Evolutionary conservation across 2,113 vertebrate genomes (phyloP), one percentile per base, ranked within the genome.

Genomic region (Colossoma macropomum): DNA sequence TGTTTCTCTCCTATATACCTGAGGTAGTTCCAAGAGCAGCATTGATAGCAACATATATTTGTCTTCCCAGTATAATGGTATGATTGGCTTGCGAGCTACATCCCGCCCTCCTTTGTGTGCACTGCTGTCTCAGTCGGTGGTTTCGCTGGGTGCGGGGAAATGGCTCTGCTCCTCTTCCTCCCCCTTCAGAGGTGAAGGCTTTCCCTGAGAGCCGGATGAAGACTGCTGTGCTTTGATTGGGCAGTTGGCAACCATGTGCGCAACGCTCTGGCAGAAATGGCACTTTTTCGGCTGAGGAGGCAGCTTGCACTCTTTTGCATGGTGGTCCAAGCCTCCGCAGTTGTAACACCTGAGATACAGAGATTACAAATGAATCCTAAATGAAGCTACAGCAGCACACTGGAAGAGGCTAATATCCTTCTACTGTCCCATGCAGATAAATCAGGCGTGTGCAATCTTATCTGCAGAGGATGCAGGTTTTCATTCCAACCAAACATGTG

Each of bases 251-350:
- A 99, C 96, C 97, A 98, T 99, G 93, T 99, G 97, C 85, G 94
- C 94, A 54, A 98, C 94, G 91, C 97, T 99, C 91, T 98, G 97
- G 94, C 97, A 99, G 93, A 96, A 98, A 92, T 98, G 97, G 93
- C 97, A 99, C 91, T 96, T 98, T 93, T 98, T 99, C 79, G 97
- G 98, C 94, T 99, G 98, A 0, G 98, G 98, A 0, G 98, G 97
- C 54, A 99, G 92, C 89, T 97, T 98, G 93, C 98, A 99, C 89
- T 99, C 97, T 90, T 99, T 99, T 92, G 98, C 98, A 41, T 99
- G 98, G 86, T 99, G 98, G 90, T 99, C 97, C 91, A 98, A 92
- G 71, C 96, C 98, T 10, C 98, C 98, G 2, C 98, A 99, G 93
- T 99, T 99, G 92, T 99, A 99, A 92, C 98, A 99, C 93, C 97